Evolutionary conservation across 2,797 vertebrate genomes (phyloP).

Genomic region (Enteromius unitaeniatus): DNA sequence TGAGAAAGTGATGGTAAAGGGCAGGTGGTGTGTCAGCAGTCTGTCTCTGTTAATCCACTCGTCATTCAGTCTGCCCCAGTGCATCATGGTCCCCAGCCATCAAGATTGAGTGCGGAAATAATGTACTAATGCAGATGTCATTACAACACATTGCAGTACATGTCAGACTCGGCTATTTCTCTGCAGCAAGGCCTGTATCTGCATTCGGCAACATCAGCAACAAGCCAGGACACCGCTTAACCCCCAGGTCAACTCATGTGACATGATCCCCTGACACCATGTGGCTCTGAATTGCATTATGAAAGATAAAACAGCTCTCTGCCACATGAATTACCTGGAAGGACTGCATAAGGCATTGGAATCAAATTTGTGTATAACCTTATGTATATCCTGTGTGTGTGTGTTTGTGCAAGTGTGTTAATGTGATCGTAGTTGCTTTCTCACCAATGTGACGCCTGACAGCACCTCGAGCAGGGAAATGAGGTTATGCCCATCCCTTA

Average conservation of each 20-base stretch:
- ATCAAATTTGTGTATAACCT: not conserved
- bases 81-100: conserved; percentile 32
- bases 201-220: not conserved
- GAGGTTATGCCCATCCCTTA: conserved; percentile 88
- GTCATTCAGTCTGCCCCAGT: conserved; percentile 17
- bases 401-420: not conserved
- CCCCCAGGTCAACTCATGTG: conserved; percentile 20
- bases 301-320: not conserved
- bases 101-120: conserved; percentile 25
- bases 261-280: not conserved
- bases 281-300: not conserved
- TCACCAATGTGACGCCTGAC: conserved; percentile 92
- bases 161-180: conserved; percentile 11
- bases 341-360: not conserved
- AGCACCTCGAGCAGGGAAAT: conserved; percentile 89
- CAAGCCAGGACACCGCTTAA: not conserved
- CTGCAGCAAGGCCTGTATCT: not conserved
- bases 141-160: conserved; percentile 2
- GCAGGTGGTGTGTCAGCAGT: conserved; percentile 40
- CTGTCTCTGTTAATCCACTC: conserved; percentile 29
- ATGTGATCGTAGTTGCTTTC: conserved; percentile 29
- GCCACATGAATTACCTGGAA: not conserved
- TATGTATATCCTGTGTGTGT: not conserved
- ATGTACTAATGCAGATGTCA: conserved; percentile 38
- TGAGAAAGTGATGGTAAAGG: not conserved